Conservation (phyloP, 2,888 invertebrate genomes). For the Archaeoteleia sp. region DNA sequence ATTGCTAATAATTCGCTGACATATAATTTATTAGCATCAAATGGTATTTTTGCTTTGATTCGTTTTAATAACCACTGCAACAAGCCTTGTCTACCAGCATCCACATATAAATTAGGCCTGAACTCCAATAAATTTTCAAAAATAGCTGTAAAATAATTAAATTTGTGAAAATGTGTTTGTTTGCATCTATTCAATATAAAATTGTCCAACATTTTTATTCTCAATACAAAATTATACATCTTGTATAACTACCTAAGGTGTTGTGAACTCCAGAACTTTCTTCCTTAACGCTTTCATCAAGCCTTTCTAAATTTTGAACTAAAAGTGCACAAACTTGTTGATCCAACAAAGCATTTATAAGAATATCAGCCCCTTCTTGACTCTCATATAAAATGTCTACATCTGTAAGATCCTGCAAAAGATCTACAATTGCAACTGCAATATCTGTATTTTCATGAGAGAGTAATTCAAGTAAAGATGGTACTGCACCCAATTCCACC, state of each 20-base stretch:
- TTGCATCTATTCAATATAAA: neutral
- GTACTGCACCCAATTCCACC: conserved; percentile 91
- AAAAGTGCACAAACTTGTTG: conserved; percentile 93
- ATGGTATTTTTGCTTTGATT: conserved; percentile 91
- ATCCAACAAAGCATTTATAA: conserved; percentile 91
- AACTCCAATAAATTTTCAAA: conserved; percentile 97
- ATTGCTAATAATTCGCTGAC: conserved; percentile 97
- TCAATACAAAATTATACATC: conserved; percentile 9
- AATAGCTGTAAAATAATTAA: conserved; percentile 79
- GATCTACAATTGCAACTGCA: conserved; percentile 85
- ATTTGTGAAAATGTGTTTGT: conserved; percentile 3
- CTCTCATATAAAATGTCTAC: conserved; percentile 96
- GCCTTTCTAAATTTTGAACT: conserved; percentile 93
- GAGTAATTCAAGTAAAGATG: conserved; percentile 92
- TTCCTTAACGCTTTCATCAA: conserved; percentile 95
- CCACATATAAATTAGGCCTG: conserved; percentile 86
- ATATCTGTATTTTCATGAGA: conserved; percentile 98
- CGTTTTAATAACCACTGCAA: conserved; percentile 94
- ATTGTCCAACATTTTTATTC: conserved; percentile 14
- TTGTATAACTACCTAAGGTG: conserved; percentile 82
- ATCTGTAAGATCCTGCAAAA: conserved; percentile 92
- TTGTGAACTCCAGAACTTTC: conserved; percentile 98
- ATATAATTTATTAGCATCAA: conserved; percentile 96
- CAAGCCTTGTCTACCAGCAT: conserved; percentile 93
- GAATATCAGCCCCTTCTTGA: conserved; percentile 90